Percentiles rank a stretch among this genome's conserved stretches.
Evolutionary conservation across 2,797 vertebrate genomes (phyloP).

Genomic region (Meda fulgida): DNA sequence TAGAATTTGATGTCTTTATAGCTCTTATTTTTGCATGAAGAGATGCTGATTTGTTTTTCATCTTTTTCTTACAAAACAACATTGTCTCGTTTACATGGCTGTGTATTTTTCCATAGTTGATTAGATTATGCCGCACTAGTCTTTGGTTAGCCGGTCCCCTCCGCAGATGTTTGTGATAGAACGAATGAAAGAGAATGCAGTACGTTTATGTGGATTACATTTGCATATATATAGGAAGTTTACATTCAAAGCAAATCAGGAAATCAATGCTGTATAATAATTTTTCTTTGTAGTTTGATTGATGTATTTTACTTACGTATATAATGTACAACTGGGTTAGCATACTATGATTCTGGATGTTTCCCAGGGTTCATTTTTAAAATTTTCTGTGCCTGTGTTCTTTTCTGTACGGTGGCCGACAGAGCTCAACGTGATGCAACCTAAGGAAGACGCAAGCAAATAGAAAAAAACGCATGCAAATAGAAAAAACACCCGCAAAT

Average conservation of each 20-base stretch:
- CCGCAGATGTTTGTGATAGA: constrained; percentile 40
- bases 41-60: constrained; percentile 60
- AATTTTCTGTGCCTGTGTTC: no score
- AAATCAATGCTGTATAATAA: constrained; percentile 23
- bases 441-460: no score
- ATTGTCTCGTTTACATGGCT: constrained; percentile 39
- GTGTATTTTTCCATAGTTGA: constrained; percentile 36
- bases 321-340: not conserved
- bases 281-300: not conserved
- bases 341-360: not conserved
- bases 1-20: constrained; percentile 73
- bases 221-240: constrained; percentile 26
- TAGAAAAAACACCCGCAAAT: no score
- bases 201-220: constrained; percentile 31
- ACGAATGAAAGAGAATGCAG: constrained; percentile 27
- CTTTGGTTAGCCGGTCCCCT: not conserved
- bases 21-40: constrained; percentile 67
- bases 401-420: no score
- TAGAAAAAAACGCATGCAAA: no score
- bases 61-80: constrained; percentile 63
- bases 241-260: constrained; percentile 1
- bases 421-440: no score
- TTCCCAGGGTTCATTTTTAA: not conserved
- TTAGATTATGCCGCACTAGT: constrained; percentile 49
- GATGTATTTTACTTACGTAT: not conserved